Base-by-base conservation (phyloP, 2,888 invertebrate species). In the Drosophila demipolita region DNA sequence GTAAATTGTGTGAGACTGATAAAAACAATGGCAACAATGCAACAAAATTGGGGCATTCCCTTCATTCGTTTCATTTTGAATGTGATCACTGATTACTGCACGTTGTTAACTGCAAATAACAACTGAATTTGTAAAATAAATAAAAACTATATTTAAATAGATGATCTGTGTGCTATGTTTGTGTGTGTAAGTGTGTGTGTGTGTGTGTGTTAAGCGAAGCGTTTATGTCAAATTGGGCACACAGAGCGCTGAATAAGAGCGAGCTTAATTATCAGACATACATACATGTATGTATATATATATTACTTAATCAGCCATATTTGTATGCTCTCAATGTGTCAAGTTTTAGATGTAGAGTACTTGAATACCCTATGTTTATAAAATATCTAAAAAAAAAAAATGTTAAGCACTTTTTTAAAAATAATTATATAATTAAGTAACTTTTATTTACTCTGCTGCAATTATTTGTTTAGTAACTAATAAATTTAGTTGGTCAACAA, bases 161-260 rank as follows among this genome's bases (percentile, higher is more conserved):
- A 23, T 40, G 15, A 55, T 63, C 53, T 45, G 15, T 57, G 26
- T 60, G 5, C 29, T 29, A 29, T 29, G 60, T 26, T 36, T 57
- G 40, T 33, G 17, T 62, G 45, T 63, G 29, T 57, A 20, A 68
- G 29, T 68, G 33, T 74, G 20, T 72, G 53, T 54, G 61, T 68
- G 26, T 48, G 42, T 49, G 35, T 58, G 45, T 68, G 76, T 55
- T 80, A 75, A 80, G 58, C 77, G 81, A 82, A 68, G 75, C 81
- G 73, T 73, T 83, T 76, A 81, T 57, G 68, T 72, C 58, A 73
- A 77, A 84, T 73, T 71, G 76, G 75, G 87, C 59, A 85, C 73
- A 78, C 78, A 82, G 66, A 58, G 66, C 48, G 83, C 78, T 82
- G 54, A 71, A 49, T 78, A 63, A 49, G 53, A 71, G 50, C 65